Evolutionary conservation across 2,888 invertebrate genomes (phyloP), one percentile per base, ranked within the genome.

Genomic region (Imbricaverruca yamaguchii): DNA sequence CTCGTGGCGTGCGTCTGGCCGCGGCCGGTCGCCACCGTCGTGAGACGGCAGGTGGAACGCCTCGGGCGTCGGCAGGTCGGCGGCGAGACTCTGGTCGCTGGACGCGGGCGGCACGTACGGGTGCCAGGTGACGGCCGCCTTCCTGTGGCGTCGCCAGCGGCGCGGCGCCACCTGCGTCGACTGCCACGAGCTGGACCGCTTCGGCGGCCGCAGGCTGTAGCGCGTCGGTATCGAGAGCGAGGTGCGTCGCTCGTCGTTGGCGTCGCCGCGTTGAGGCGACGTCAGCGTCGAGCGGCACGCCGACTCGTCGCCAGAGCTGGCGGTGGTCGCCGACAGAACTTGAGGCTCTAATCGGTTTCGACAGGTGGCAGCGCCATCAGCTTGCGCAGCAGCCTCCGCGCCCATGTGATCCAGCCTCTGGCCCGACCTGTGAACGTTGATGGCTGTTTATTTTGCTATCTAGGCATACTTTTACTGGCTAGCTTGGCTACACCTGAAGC

Each of bases 91-190:
- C 78, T 80, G 78, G 3, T 61, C 23, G 39, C 65, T 56, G 25
- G 67, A 74, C 3, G 80, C 25, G 15, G 82, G 83, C 55, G 82
- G 80, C 15, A 79, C 67, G 82, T 83, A 83, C 4, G 83, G 83
- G 23, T 82, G 81, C 83, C 83, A 83, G 59, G 80, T 83, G 59
- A 83, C 82, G 39, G 82, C 83, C 7, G 83, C 82, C 25, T 82
- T 82, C 63, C 81, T 83, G 6, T 55, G 53, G 18, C 74, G 74
- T 12, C 74, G 18, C 74, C 74, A 74, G 53, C 74, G 74, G 9
- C 53, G 23, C 21, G 74, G 74, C 8, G 55, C 6, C 7, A 55
- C 9, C 53, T 74, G 53, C 8, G 53, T 8, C 53, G 74, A 55
- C 11, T 74, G 74, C 53, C 53, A 53, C 21, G 74, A 74, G 21